Base-by-base conservation (phyloP, 2,888 invertebrate species). In the Resseliella maxima region DNA sequence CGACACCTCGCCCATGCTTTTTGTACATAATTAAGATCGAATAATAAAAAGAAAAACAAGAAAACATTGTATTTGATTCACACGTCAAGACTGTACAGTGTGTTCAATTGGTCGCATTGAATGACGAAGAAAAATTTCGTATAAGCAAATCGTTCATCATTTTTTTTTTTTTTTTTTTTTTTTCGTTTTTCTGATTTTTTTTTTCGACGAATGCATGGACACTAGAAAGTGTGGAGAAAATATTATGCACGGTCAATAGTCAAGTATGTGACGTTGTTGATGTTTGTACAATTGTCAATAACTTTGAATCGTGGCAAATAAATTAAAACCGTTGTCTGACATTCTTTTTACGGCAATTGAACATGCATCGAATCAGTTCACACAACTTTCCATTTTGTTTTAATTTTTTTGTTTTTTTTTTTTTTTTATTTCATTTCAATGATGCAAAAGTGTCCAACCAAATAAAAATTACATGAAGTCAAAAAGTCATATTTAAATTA, bases 241-340 rank as follows among this genome's bases (percentile, higher is more conserved):
- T 31, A 5, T 18, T 72, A 15, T 72, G n/a, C n/a, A 72, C 72
- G 72, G 72, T 72, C 72, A 72, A 72, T 72, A 72, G 72, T 31
- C 35, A 31, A 72, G 72, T 72, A 35, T 72, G 72, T 72, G 72
- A 31, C 12, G 35, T 15, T 2, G 35, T 1, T 31, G 15, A 8
- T 15, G 3, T 6, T 50, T 50, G 12, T 6, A 15, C 15, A 27
- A 12, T 72, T 31, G 72, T n/a, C 24, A 5, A 72, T 31, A 18
- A 50, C 31, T 72, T 72, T 15, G 72, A 31, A 27, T 24, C 31
- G 72, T 72, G 31, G 72, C 72, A 72, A 72, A 27, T 31, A 72
- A n/a, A n/a, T n/a, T n/a, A n/a, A n/a, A n/a, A 72, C 72, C 31
- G 72, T 72, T 72, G 72, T 31, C 15, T 72, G 72, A 72, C 72